A percentile compares a stretch with the other conserved stretches of the same genome.
Conservation (phyloP, 2,888 invertebrate species). For the Polylopha cassiicola region DNA sequence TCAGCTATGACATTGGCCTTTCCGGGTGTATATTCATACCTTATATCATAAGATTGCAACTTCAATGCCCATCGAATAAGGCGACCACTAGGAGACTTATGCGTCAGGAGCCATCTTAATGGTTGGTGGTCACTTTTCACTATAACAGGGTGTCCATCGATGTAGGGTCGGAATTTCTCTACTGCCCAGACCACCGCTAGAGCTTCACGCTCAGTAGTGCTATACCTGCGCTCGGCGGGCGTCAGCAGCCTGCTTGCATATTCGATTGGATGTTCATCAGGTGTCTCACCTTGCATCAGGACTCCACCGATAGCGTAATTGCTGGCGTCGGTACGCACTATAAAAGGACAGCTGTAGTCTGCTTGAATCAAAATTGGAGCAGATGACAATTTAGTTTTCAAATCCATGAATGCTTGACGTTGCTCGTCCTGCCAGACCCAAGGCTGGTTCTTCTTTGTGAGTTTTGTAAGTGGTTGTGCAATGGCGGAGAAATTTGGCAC, state of each 20-base stretch:
- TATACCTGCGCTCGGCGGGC: conserved; percentile 37
- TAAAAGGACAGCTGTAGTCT: conserved; percentile 27
- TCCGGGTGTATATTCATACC: conserved; percentile 24
- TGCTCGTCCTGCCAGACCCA: conserved; percentile 24
- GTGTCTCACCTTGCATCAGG: conserved; percentile 21
- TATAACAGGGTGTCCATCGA: conserved; percentile 43
- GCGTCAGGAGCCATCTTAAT: conserved; percentile 2
- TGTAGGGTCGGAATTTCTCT: conserved; percentile 27
- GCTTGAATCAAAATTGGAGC: conserved; percentile 28
- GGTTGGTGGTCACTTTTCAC: conserved; percentile 49
- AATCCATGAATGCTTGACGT: conserved; percentile 20
- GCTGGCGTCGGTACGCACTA: conserved; percentile 36
- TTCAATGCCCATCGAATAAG: conserved; percentile 5
- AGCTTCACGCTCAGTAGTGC: conserved; percentile 41
- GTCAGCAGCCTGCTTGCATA: conserved; percentile 12
- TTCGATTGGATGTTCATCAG: conserved; percentile 11
- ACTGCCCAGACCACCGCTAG: conserved; percentile 8
- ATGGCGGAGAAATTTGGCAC: conserved; percentile 27
- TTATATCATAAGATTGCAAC: conserved; percentile 1
- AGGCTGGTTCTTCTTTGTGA: conserved; percentile 26
- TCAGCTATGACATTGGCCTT: conserved; percentile 43
- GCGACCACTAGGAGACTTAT: conserved; percentile 3
- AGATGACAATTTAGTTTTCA: conserved; percentile 24
- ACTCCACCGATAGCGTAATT: conserved; percentile 27
- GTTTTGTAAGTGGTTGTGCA: conserved; percentile 24